phyloP scores from a whole-genome alignment of 1,140 invertebrate genomes.

The Maconellicoccus hirsutus region DNA sequence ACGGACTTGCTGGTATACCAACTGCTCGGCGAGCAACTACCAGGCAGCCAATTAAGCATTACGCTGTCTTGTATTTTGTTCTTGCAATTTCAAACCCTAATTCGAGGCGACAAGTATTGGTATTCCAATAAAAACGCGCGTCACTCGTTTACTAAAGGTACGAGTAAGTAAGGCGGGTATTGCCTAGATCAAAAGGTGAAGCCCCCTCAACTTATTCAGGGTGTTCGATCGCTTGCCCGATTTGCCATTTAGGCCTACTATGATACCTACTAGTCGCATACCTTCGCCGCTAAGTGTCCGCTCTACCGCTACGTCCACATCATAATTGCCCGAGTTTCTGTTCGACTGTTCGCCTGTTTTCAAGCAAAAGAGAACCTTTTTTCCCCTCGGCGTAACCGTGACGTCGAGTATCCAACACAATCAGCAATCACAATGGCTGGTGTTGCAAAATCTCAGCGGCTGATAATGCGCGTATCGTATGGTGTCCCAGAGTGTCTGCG shows the following conservation, averaged over 20 bases:
- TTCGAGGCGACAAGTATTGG: constrained; percentile 83
- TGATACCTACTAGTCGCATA: too few relatives aligned
- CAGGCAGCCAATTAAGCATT: constrained; percentile 69
- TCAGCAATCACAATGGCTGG: too few relatives aligned
- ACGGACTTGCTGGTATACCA: constrained; percentile 79
- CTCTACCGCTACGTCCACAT: too few relatives aligned
- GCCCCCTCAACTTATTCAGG: background rate
- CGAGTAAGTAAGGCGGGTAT: background rate
- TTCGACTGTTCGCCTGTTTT: too few relatives aligned
- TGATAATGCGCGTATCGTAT: too few relatives aligned
- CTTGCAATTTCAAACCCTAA: constrained; percentile 62
- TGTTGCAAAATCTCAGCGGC: too few relatives aligned
- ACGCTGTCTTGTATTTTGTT: constrained; percentile 76
- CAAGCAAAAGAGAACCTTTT: background rate
- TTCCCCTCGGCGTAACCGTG: too few relatives aligned
- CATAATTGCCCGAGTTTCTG: too few relatives aligned
- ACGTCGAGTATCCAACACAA: too few relatives aligned
- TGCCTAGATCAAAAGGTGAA: background rate
- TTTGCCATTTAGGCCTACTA: background rate
- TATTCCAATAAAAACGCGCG: constrained; percentile 91
- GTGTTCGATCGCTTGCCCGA: background rate
- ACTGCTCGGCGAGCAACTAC: constrained; percentile 63
- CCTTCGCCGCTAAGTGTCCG: too few relatives aligned
- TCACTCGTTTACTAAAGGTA: constrained; percentile 57
- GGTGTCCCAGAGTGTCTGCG: too few relatives aligned